These are phyloP conservation scores for Clistopyga incitator DNA, from an alignment of 2,888 invertebrate species.

Conservation along the genomic window DNA sequence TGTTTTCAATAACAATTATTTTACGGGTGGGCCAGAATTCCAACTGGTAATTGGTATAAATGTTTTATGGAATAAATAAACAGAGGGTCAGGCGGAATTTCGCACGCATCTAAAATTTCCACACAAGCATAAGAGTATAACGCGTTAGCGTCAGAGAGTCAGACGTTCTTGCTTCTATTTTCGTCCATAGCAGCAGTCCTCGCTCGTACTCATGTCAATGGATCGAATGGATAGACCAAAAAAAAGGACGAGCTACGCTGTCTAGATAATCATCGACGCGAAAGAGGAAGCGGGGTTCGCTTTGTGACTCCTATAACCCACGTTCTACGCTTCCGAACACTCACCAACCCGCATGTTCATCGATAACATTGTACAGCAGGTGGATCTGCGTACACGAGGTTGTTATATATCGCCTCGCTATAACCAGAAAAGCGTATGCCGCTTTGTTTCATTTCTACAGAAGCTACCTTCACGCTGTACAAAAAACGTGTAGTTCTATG, in stretches of 20 bases:
- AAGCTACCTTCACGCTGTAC: too few relatives aligned
- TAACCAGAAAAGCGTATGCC: neutral
- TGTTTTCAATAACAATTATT: too few relatives aligned
- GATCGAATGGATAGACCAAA: constrained; percentile 4
- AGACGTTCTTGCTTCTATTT: neutral
- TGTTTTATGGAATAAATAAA: neutral
- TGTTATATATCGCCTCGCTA: neutral
- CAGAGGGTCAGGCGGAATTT: neutral
- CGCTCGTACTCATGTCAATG: neutral
- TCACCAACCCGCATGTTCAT: neutral
- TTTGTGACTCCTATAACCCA: constrained; percentile 1
- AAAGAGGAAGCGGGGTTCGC: neutral
- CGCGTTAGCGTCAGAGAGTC: neutral
- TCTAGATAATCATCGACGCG: neutral
- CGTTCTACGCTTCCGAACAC: neutral
- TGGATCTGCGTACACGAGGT: neutral
- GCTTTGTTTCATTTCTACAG: too few relatives aligned
- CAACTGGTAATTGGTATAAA: too few relatives aligned
- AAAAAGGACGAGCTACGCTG: neutral
- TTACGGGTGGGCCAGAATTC: too few relatives aligned
- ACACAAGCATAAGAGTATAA: neutral
- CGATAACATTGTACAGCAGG: neutral
- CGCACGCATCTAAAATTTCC: neutral
- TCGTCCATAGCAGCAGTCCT: neutral
- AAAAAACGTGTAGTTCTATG: too few relatives aligned